phyloP scores from a whole-genome alignment of 2,113 vertebrate genomes.

The Probosciger aterrimus region DNA sequence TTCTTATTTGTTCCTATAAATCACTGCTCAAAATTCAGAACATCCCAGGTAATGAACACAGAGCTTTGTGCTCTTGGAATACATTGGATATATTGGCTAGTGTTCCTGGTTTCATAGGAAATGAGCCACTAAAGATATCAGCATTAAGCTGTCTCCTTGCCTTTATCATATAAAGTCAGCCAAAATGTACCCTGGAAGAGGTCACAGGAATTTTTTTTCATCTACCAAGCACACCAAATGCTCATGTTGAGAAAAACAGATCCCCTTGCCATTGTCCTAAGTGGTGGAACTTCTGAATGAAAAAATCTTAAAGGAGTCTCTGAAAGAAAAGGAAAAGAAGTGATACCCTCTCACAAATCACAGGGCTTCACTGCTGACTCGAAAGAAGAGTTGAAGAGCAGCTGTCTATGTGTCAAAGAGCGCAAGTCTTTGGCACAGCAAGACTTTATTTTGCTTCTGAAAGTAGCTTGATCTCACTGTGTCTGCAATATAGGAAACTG shows the following conservation, averaged over 20 bases:
- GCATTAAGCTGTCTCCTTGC: not conserved
- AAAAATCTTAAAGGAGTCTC: not conserved
- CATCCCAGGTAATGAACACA: not conserved
- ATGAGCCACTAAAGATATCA: not conserved
- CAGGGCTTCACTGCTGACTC: not conserved
- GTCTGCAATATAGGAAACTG: not conserved
- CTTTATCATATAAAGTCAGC: not conserved
- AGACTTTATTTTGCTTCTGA: not conserved
- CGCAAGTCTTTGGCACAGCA: not conserved
- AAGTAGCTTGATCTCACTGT: not conserved
- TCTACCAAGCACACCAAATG: not conserved
- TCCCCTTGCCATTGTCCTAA: not conserved
- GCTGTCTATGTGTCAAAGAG: not conserved
- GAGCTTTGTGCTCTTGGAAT: not conserved
- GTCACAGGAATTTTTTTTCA: not conserved
- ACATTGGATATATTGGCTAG: not conserved
- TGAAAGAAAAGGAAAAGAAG: not conserved
- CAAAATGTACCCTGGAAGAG: not conserved
- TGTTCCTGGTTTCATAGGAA: not conserved
- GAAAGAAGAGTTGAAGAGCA: not conserved
- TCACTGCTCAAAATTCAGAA: not conserved
- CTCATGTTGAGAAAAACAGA: not conserved
- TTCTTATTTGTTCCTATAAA: not conserved
- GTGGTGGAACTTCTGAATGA: not conserved
- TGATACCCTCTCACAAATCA: not conserved